Percentiles rank a stretch among this genome's conserved stretches.
Conservation (phyloP, 2,797 vertebrate species). For the Dendrocincla tyrannina region DNA sequence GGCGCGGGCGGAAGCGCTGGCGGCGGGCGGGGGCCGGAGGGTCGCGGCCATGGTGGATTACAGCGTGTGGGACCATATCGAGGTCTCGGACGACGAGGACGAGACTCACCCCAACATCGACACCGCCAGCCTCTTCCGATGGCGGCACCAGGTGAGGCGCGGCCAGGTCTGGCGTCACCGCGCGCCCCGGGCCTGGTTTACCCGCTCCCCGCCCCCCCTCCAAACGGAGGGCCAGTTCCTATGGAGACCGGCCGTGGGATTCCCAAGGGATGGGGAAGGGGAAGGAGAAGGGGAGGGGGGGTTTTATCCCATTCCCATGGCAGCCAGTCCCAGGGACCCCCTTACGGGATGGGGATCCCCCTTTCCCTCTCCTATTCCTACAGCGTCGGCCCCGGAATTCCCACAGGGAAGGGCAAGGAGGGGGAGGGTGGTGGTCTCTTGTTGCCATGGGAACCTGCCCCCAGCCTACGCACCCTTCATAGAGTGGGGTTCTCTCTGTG, state of each 20-base stretch:
- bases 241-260: background rate
- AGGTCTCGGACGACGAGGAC: constrained; percentile 91
- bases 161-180: too few relatives aligned
- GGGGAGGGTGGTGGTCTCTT: too few relatives aligned
- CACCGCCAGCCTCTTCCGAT: constrained; percentile 88
- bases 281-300: background rate
- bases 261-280: background rate
- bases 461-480: background rate
- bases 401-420: background rate
- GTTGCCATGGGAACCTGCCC: background rate
- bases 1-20: background rate
- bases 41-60: constrained; percentile 83
- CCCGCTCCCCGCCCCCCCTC: too few relatives aligned
- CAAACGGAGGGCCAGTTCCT: background rate
- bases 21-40: background rate
- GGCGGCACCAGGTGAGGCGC: constrained; percentile 87
- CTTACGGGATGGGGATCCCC: background rate
- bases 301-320: rapidly evolving
- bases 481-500: too few relatives aligned
- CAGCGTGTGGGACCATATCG: constrained; percentile 91
- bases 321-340: rapidly evolving
- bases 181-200: background rate
- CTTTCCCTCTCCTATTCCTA: rapidly evolving
- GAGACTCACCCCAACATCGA: constrained; percentile 89
- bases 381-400: background rate